Base-by-base conservation (phyloP, 2,797 vertebrate species). In the Mormyrus proboscirostris region DNA sequence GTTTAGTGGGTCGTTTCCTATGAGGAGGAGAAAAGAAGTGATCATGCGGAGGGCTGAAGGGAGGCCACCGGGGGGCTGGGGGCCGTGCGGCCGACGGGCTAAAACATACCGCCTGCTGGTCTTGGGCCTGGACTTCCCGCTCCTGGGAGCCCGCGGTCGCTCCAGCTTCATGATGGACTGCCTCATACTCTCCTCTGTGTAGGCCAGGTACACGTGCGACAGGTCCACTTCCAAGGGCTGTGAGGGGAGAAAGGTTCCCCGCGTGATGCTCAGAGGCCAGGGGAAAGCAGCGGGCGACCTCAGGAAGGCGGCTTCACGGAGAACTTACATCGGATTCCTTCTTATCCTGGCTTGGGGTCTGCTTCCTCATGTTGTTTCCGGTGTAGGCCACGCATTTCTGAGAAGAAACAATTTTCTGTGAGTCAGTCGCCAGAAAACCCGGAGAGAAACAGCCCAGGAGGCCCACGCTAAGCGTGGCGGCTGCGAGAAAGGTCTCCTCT, bases 321-420 rank as follows among this genome's bases (percentile, higher is more conserved):
- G 57, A 19, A 92, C 98, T 98, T 95, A 99, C 99, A 93, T 99
- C 98, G 95, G 99, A 99, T 93, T 99, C 99, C 92, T 99, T 99
- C 94, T 99, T 99, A 94, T 99, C 99, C 88, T 97, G 96, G 84
- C 98, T 96, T 10, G 99, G 98, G 0, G 97, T 99, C 93, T 99
- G 98, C 92, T 99, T 99, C 93, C 98, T 97, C 98, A 99, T 99
- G 87, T 99, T 99, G 95, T 99, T 99, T 89, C 99, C 99, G 41
- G 99, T 99, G 91, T 99, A 99, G 0, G 99, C 99, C 91, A 99
- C 99, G 91, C 98, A 99, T 97, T 99, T 99, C 98, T 99, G 19
- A 84, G n/a, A 49, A 47, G 41, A 8, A 41, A 44, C 16, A 47
- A 10, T 19, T 0, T 7, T 16, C 76, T 33, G 10, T 33, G 62